Evolutionary conservation across 1,140 invertebrate genomes (phyloP).

Genomic region (Pomacea maculata): DNA sequence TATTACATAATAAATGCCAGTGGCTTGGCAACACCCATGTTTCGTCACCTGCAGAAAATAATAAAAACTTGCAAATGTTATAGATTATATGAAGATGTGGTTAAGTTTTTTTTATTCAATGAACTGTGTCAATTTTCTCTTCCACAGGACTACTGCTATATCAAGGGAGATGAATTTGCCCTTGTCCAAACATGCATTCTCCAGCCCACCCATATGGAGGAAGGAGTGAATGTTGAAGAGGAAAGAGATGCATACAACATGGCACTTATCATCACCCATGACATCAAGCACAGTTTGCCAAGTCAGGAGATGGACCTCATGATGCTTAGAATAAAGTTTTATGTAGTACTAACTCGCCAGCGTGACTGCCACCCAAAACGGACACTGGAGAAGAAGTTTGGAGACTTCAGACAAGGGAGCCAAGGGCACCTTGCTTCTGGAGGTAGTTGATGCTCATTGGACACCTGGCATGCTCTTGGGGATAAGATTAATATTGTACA

Average conservation of each 20-base stretch:
- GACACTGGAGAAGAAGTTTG: constrained; percentile 72
- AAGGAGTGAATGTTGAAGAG: constrained; percentile 10
- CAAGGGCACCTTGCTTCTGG: constrained; percentile 1
- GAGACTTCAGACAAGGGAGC: constrained; percentile 69
- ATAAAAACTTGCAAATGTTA: no score
- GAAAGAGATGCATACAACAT: constrained; percentile 73
- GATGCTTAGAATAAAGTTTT: constrained; percentile 75
- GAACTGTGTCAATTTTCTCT: not conserved
- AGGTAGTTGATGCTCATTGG: constrained; percentile 5
- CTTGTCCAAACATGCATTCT: constrained; percentile 44
- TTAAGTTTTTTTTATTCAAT: not conserved
- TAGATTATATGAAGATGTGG: not conserved
- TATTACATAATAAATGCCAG: no score
- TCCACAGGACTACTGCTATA: constrained; percentile 14
- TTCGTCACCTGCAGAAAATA: no score
- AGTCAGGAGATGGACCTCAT: constrained; percentile 43
- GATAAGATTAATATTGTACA: not conserved
- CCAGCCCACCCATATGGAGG: constrained; percentile 13
- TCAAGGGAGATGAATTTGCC: constrained; percentile 48
- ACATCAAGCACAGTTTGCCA: constrained; percentile 22
- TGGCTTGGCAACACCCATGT: no score
- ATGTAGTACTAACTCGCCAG: constrained; percentile 77
- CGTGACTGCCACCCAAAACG: constrained; percentile 77
- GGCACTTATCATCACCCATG: constrained; percentile 74
- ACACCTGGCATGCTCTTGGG: not conserved